Percentiles rank a stretch among this genome's conserved stretches.
Evolutionary conservation across 1,140 invertebrate species (phyloP).

Genomic region (Anastrepha ludens): DNA sequence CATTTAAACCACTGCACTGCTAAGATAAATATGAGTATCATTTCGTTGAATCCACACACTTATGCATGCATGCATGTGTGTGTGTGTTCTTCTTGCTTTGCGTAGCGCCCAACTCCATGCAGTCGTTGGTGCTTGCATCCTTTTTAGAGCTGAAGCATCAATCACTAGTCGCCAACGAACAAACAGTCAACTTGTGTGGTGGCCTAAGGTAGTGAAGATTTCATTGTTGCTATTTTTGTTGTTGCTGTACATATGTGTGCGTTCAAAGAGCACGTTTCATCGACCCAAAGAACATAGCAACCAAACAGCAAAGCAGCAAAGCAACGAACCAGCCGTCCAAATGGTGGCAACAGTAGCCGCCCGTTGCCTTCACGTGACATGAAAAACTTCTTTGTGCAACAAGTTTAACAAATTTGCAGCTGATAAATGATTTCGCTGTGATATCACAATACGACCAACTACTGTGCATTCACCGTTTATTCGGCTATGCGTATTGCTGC

Average conservation of each 20-base stretch:
- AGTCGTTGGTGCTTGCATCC: background rate
- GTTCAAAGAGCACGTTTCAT: background rate
- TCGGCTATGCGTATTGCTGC: background rate
- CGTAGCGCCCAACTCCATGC: background rate
- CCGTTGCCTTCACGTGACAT: constrained; percentile 65
- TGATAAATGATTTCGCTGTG: constrained; percentile 70
- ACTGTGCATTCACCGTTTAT: constrained; percentile 22
- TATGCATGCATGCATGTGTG: background rate
- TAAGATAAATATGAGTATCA: constrained; percentile 45
- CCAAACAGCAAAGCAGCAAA: background rate
- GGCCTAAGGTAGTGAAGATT: background rate
- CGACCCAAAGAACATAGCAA: too few species aligned
- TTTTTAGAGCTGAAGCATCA: constrained; percentile 34
- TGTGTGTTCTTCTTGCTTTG: background rate
- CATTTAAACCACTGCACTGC: constrained; percentile 28
- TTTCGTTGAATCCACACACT: constrained; percentile 9
- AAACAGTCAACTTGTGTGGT: constrained; percentile 23
- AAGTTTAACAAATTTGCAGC: constrained; percentile 68
- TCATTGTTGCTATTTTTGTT: background rate
- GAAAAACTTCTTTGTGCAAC: constrained; percentile 73
- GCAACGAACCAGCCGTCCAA: background rate
- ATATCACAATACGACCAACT: constrained; percentile 54
- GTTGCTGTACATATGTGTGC: constrained; percentile 9
- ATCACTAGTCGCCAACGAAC: constrained; percentile 18
- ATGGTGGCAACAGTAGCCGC: constrained; percentile 53